A percentile compares a stretch with the other conserved stretches of the same genome.
phyloP scores from a whole-genome alignment of 2,113 vertebrate genomes.

The Silurus meridionalis region DNA sequence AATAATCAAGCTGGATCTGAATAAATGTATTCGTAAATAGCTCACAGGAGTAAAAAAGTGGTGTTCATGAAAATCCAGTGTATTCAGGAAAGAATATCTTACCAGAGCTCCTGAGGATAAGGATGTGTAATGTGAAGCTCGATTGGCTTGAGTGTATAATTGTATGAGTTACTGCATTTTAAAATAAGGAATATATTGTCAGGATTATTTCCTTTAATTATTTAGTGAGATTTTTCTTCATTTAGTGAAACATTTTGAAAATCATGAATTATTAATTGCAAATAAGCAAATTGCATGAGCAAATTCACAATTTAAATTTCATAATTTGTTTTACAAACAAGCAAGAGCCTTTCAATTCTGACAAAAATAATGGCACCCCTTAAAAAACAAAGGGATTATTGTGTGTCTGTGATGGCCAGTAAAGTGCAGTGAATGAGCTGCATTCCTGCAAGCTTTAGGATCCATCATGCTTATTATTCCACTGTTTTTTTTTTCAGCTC shows the following conservation, averaged over 20 bases:
- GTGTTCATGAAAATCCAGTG: neutral
- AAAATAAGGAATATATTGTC: neutral
- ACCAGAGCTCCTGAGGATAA: neutral
- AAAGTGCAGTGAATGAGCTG: neutral
- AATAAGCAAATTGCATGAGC: neutral
- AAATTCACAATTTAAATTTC: neutral
- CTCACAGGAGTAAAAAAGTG: neutral
- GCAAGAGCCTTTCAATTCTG: neutral
- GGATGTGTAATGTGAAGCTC: neutral
- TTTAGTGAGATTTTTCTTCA: neutral
- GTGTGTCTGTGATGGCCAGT: neutral
- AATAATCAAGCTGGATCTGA: conserved; percentile 2
- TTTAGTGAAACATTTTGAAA: neutral
- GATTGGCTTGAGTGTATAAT: neutral
- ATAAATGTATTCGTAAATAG: neutral
- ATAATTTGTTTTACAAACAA: neutral
- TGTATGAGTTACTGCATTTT: neutral
- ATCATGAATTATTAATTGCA: neutral
- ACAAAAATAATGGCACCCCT: neutral
- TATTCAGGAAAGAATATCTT: neutral
- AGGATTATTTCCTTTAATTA: neutral
- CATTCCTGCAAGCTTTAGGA: neutral
- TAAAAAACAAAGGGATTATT: neutral
- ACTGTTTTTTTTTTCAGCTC: neutral
- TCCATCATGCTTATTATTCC: neutral